Base-by-base conservation (phyloP, 2,888 invertebrate genomes). In the Parnassius mnemosyne region DNA sequence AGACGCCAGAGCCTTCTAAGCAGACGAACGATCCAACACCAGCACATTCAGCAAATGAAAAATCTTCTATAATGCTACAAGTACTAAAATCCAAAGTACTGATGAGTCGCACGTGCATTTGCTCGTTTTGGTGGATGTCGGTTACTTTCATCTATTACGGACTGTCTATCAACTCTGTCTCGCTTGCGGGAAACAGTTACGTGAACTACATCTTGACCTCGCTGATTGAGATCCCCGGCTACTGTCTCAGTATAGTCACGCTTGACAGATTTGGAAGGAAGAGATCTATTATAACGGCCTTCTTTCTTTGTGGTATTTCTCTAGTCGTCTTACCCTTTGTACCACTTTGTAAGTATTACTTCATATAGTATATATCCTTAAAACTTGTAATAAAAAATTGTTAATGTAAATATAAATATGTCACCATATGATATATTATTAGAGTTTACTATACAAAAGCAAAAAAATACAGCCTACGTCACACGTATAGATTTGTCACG, bases 71-170 rank as follows among this genome's bases (percentile, higher is more conserved):
- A 9, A 64, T 70, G 11, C 64, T 79, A 53, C 87, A 93, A 75
- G 87, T 93, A 34, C 60, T 93, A 3, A 85, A 80, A 61, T 93
- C 94, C 0, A 86, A 80, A 52, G 88, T 88, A 20, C 75, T 95
- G 12, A 63, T 59, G 63, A 10, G 12, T 34, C 58, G 63, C 3
- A 12, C 58, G 25, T 41, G 50, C 1, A 94, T 94, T 57, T 95
- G 95, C 68, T 94, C 94, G n/a, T 93, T 95, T 70, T 96, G 95
- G 88, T 96, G 96, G 96, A 93, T 96, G 13, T 94, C 96, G 0
- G 94, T 95, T 71, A 94, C 95, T 0, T 94, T 96, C 67, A 94
- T 96, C 20, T 97, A 96, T 80, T 96, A 96, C 74, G 97, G 97
- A 0, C 83, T 97, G 49, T 95, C 95, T 0, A 91, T 97, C 60